Evolutionary conservation across 2,113 vertebrate species (phyloP).

Genomic region (Myiozetetes cayanensis): DNA sequence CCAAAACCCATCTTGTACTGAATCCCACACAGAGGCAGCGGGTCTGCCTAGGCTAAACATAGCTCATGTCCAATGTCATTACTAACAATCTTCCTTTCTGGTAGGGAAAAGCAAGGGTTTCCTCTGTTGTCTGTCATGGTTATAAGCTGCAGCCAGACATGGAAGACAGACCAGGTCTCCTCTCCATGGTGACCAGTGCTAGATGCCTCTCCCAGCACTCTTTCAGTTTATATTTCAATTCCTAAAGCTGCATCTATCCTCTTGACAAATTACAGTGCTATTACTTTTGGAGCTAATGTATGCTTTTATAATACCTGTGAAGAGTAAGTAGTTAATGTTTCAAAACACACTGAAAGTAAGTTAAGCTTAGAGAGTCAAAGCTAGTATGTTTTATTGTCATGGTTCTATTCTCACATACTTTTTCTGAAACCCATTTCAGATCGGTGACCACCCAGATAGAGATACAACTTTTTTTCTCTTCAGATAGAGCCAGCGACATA

Average conservation of each 20-base stretch:
- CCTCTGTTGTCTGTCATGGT: neutral
- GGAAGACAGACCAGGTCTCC: neutral
- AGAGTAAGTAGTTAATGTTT: neutral
- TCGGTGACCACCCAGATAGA: neutral
- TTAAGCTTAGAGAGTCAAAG: neutral
- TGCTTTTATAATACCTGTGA: neutral
- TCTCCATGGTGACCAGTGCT: neutral
- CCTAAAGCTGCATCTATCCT: neutral
- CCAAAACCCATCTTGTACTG: neutral
- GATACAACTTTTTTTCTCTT: neutral
- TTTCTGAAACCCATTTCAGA: neutral
- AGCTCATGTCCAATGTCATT: neutral
- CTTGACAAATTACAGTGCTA: neutral
- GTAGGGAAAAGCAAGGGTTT: neutral
- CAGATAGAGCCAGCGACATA: neutral
- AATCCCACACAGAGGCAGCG: neutral
- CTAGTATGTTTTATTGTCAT: neutral
- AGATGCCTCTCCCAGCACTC: neutral
- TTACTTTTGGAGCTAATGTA: neutral
- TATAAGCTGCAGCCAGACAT: neutral
- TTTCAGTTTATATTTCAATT: neutral
- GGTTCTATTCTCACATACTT: neutral
- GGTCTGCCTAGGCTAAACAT: neutral
- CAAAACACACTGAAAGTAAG: neutral
- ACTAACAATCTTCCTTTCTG: neutral